Evolutionary conservation across 2,797 vertebrate species (phyloP), one percentile per base, ranked within the genome.

Genomic region (Etheostoma nigrum): DNA sequence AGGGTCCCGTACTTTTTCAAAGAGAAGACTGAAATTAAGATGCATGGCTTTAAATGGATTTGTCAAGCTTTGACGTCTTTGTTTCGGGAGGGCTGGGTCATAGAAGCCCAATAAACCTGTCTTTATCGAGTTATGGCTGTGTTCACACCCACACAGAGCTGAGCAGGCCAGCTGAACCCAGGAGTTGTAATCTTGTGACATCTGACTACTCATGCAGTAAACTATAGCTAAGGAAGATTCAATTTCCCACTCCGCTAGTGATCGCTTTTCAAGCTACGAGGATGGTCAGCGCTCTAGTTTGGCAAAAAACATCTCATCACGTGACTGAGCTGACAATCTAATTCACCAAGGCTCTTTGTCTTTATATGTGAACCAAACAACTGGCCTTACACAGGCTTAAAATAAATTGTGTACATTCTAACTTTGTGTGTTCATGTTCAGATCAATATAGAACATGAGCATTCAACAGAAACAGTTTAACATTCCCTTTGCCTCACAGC

Each of bases 21-120:
- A 49, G 45, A 63, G 57, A 21, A 53, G 47, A 66, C 7, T 23
- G 36, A 62, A 62, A 72, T 21, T 62, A 69, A 76, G 60, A 82
- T 44, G 18, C 45, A 45, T 13, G 44, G 19, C 72, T 78, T 51
- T 59, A 62, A 74, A 58, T 81, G 58, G 71, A 73, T 79, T 71
- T 67, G 47, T 78, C 67, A 44, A 66, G 45, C 72, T 81, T 63
- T 76, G 85, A 84, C 62, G 33, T 67, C 59, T 76, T 65, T 79
- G 58, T 70, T 66, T 79, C 72, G 65, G 77, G 66, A 63, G 25
- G 53, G 42, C 65, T 4, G n/a, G 83, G 74, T 74, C 79, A 77
- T 19, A 44, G 54, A 62, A 59, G 83, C 48, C 74, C 71, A 84
- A 91, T 90, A 89, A 91, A 88, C 21, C 75, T 65, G 68, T 74